A percentile compares a stretch with the other conserved stretches of the same genome.
Evolutionary conservation across 2,113 vertebrate species (phyloP).

Genomic region (Craseonycteris thonglongyai): DNA sequence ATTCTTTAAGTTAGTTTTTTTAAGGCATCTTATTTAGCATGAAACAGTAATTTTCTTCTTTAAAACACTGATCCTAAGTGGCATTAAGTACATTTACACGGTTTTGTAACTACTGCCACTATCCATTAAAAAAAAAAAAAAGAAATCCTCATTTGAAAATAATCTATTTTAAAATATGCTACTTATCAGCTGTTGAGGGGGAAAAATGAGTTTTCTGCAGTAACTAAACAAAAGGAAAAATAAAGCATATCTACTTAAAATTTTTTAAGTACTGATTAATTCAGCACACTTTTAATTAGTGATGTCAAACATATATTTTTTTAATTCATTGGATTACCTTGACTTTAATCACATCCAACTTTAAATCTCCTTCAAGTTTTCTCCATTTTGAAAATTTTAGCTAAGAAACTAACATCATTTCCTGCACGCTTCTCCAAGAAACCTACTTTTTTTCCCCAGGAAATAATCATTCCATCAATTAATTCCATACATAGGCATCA

Average conservation of each 20-base stretch:
- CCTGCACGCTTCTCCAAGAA: background rate
- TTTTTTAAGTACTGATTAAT: background rate
- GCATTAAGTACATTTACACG: too few species aligned
- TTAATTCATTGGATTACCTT: background rate
- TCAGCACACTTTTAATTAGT: background rate
- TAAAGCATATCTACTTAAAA: background rate
- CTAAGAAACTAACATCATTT: background rate
- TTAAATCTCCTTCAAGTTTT: background rate
- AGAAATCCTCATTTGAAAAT: background rate
- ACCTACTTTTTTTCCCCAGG: background rate
- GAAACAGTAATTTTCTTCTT: background rate
- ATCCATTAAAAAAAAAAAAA: too few species aligned
- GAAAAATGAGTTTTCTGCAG: background rate
- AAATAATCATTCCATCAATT: background rate
- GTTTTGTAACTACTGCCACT: too few species aligned
- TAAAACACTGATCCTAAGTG: background rate
- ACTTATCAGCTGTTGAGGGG: background rate
- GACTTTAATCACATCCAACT: background rate
- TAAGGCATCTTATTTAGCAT: background rate
- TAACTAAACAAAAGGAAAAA: background rate
- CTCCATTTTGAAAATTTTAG: background rate
- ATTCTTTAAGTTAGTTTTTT: constrained; percentile 2
- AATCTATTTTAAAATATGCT: constrained; percentile 6
- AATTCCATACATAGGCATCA: background rate
- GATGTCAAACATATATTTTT: background rate